phyloP scores from a whole-genome alignment of 2,797 vertebrate genomes.

The Malurus splendens region DNA sequence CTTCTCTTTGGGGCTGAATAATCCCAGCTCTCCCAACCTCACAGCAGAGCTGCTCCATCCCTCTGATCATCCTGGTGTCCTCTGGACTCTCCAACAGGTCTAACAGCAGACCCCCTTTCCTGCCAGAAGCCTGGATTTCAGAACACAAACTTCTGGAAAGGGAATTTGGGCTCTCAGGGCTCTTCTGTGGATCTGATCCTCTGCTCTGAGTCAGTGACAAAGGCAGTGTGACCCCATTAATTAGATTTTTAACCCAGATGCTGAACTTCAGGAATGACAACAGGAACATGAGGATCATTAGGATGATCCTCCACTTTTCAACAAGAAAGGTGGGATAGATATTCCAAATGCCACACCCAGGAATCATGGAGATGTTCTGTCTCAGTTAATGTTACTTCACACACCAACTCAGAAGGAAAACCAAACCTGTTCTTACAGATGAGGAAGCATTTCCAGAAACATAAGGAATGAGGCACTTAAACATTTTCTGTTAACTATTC shows the following conservation, averaged over 20 bases:
- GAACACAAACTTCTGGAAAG: neutral
- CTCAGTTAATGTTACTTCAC: neutral
- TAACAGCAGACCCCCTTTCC: neutral
- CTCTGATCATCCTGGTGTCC: neutral
- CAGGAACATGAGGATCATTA: neutral
- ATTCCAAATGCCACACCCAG: neutral
- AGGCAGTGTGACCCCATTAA: accelerated
- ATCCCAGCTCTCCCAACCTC: neutral
- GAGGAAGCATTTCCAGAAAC: slow-evolving; percentile 10
- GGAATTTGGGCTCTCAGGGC: neutral
- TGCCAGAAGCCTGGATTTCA: neutral
- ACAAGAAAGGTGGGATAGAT: neutral
- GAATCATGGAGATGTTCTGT: neutral
- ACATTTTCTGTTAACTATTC: slow-evolving; percentile 46
- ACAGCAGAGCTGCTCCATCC: neutral
- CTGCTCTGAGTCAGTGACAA: neutral
- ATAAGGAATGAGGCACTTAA: slow-evolving; percentile 17
- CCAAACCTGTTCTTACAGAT: slow-evolving; percentile 42
- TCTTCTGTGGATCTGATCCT: neutral
- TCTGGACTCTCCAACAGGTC: neutral
- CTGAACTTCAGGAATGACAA: neutral
- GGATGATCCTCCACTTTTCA: neutral
- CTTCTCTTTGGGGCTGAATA: neutral
- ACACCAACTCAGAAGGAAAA: neutral
- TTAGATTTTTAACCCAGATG: neutral